These are phyloP conservation scores for Hofmannophila pseudospretella DNA, from an alignment of 2,888 invertebrate genomes.

Conservation along the genomic window DNA sequence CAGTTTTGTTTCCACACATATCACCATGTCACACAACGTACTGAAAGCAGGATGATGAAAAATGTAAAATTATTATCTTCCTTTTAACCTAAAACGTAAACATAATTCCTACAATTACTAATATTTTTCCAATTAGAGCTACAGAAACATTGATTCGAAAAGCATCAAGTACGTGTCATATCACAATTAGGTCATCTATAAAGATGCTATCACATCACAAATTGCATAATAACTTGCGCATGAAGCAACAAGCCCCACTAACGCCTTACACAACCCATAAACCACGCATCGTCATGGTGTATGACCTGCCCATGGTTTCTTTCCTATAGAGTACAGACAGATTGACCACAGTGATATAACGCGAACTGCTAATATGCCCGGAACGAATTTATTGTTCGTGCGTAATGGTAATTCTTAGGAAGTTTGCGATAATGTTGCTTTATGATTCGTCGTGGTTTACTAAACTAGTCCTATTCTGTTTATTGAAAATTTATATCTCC, in stretches of 20 bases:
- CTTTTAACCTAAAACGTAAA: too few species aligned
- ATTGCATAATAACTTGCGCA: neutral
- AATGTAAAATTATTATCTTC: too few species aligned
- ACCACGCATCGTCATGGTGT: neutral
- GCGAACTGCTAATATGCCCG: neutral
- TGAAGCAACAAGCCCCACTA: neutral
- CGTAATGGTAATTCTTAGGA: conserved; percentile 1
- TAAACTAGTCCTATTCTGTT: too few species aligned
- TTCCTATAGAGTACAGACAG: neutral
- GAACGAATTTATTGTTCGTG: conserved; percentile 1
- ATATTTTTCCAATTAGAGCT: too few species aligned
- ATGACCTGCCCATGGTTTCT: neutral
- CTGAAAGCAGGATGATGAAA: too few species aligned
- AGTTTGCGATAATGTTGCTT: conserved; percentile 1
- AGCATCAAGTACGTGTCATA: neutral
- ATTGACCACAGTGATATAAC: neutral
- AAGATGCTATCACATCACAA: neutral
- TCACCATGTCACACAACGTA: too few species aligned
- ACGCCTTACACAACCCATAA: neutral
- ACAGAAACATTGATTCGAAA: too few species aligned
- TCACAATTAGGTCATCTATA: conserved; percentile 1
- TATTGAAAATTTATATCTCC: too few species aligned
- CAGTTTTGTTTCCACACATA: too few species aligned
- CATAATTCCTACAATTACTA: too few species aligned
- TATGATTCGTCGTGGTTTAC: neutral